Percentiles rank a stretch among this genome's conserved stretches.
These are phyloP conservation scores for Troides oblongomaculatus DNA, from an alignment of 2,888 invertebrate species.

Conservation along the genomic window DNA sequence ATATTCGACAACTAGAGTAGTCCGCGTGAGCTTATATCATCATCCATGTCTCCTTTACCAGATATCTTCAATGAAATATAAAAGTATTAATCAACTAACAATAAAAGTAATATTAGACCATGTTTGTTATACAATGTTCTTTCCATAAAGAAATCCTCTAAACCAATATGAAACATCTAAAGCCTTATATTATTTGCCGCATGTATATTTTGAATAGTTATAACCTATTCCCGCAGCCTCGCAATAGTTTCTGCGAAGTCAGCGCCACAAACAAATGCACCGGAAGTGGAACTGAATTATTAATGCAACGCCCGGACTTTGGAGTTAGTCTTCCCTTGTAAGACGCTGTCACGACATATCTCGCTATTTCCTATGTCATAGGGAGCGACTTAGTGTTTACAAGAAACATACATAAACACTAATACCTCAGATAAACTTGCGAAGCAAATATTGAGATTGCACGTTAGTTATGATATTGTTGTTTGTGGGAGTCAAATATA, in stretches of 20 bases:
- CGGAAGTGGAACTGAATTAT: constrained; percentile 56
- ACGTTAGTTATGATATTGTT: background rate
- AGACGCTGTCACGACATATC: constrained; percentile 42
- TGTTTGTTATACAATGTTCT: too few species aligned
- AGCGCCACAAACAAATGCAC: constrained; percentile 55
- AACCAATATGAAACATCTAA: background rate
- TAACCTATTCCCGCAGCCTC: constrained; percentile 17
- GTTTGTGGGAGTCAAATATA: too few species aligned
- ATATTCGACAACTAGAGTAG: too few species aligned
- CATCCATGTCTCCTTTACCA: too few species aligned
- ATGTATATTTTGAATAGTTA: constrained; percentile 2
- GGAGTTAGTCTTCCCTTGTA: constrained; percentile 37
- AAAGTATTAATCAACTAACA: too few species aligned
- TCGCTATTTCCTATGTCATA: constrained; percentile 13
- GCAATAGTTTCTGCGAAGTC: constrained; percentile 21
- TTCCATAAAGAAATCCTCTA: too few species aligned
- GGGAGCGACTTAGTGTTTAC: constrained; percentile 7
- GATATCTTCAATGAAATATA: too few species aligned
- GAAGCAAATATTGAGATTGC: background rate
- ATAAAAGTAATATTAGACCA: too few species aligned
- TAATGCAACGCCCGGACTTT: constrained; percentile 46
- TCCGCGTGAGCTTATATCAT: too few species aligned
- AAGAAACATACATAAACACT: background rate
- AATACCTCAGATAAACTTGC: background rate
- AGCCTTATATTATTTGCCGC: constrained; percentile 8